Base-by-base conservation (phyloP, 1,140 invertebrate species). In the Drosophila lacertosa region DNA sequence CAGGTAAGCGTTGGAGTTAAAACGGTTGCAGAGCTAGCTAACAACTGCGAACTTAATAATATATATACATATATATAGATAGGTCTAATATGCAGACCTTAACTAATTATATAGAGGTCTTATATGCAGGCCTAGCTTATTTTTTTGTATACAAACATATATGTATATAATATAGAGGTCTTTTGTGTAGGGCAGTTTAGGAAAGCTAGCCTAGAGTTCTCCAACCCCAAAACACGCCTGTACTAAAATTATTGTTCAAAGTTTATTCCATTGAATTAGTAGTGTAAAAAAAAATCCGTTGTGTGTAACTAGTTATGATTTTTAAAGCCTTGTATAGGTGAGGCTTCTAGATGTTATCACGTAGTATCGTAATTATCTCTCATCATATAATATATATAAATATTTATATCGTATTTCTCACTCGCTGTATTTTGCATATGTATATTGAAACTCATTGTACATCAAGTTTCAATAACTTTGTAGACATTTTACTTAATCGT, bases 1-100 rank as follows among this genome's bases (percentile, higher is more conserved):
- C 92, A 81, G 92, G 92, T 71, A 63, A 86, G 73, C n/a, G 33
- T 29, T 47, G 32, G 55, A 15, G 13, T 29, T 45, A 15, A 13
- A 32, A 50, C 48, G 18, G 13, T 22, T 15, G 2, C 6, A 32
- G 5, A 37, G 7, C 39, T 35, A 47, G 55, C 5, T 22, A 15
- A 37, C 9, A 48, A 24, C 10, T 26, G 16, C 13, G n/a, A 20
- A 20, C 4, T 5, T 0, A 26, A 5, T 26, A 5, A 2, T 26
- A 26, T 26, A 26, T 2, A 26, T 32, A 26, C 1, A 45, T 26
- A 22, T 33, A 7, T 33, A 9, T 20, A 44, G 2, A 40, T 18
- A 60, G 29, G 18, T 16, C 13, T 15, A n/a, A 33, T 58, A 58
- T 11, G 11, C n/a, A 22, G 4, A 4, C 20, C 4, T 5, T 29